phyloP scores from a whole-genome alignment of 2,888 invertebrate species.

The Cheilosia impressa region DNA sequence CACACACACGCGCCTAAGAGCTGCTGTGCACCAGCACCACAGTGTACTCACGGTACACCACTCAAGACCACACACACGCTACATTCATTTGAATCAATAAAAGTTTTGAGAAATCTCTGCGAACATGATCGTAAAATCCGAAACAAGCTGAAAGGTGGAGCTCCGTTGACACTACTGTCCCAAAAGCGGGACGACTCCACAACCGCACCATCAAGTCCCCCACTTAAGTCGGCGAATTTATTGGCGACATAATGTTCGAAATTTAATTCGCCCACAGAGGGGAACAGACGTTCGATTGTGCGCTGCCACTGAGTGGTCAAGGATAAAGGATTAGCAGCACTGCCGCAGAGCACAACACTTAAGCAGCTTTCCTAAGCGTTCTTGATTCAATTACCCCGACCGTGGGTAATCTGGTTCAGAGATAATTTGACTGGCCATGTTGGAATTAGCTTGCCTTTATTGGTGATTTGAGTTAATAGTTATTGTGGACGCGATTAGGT shows the following conservation, averaged over 20 bases:
- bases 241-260: conserved; percentile 65
- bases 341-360: conserved; percentile 29
- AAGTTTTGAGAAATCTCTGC: conserved; percentile 55
- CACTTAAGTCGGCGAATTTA: conserved; percentile 65
- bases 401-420: conserved; percentile 57
- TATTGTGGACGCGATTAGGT: conserved; percentile 42
- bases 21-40: not conserved
- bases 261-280: conserved; percentile 57
- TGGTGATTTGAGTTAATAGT: conserved; percentile 54
- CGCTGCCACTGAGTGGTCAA: conserved; percentile 30
- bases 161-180: conserved; percentile 31
- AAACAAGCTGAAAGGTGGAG: conserved; percentile 46
- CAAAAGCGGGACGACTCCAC: conserved; percentile 10
- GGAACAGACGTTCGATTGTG: conserved; percentile 8
- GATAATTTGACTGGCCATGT: conserved; percentile 42
- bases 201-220: conserved; percentile 4
- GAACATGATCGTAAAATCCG: conserved; percentile 65
- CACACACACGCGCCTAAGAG: not conserved
- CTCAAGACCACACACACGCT: conserved; percentile 60
- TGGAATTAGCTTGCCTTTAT: conserved; percentile 52
- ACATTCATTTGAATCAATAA: conserved; percentile 53
- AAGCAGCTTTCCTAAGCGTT: conserved; percentile 38
- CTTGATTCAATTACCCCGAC: conserved; percentile 60
- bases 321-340: conserved; percentile 53
- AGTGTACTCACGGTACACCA: not conserved